Evolutionary conservation across 92 coral and sea anemone species (phyloP), one percentile per base, ranked within the genome.

Genomic region (Scolanthus callimorphus): DNA sequence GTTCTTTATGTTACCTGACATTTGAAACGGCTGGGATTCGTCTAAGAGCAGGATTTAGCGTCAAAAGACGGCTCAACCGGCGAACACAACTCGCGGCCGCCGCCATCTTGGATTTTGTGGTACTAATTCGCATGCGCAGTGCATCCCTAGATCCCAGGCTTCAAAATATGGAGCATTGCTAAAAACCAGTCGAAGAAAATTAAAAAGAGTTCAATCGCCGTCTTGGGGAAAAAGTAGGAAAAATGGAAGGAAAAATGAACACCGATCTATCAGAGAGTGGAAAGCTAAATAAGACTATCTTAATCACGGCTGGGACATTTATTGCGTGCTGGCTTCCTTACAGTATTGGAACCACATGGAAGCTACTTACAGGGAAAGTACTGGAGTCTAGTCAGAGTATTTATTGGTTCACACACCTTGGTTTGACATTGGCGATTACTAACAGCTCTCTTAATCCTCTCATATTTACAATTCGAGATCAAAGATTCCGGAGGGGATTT

Each of bases 21-120:
- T 71, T 77, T n/a, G 96, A 76, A 13, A 92, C 57, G 4, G 85
- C 67, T 20, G 98, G 98, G 39, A 79, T 39, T 41, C 82, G 77
- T 51, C 56, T 65, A 23, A 74, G 55, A 51, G 70, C 43, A 4
- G 83, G 39, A 51, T 69, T 71, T 53, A 76, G 65, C 31, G 79
- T 65, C 46, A 81, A 67, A 84, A 80, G 85, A 49, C 98, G 96
- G 65, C 84, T 57, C 28, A 88, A 56, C 43, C 70, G 85, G 56
- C 98, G 86, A 51, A 71, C 82, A 53, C 70, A 70, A 45, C 70
- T 47, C 17, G 67, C 64, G 70, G 91, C 53, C 71, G 90, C 85
- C 96, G 90, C 96, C 98, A 88, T 92, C 78, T 88, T 91, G 89
- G 67, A 81, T 50, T 54, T 1, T 23, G 29, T 25, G 43, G 9